These are phyloP conservation scores for Drosophila repletoides DNA, from an alignment of 1,140 invertebrate genomes.

Conservation along the genomic window DNA sequence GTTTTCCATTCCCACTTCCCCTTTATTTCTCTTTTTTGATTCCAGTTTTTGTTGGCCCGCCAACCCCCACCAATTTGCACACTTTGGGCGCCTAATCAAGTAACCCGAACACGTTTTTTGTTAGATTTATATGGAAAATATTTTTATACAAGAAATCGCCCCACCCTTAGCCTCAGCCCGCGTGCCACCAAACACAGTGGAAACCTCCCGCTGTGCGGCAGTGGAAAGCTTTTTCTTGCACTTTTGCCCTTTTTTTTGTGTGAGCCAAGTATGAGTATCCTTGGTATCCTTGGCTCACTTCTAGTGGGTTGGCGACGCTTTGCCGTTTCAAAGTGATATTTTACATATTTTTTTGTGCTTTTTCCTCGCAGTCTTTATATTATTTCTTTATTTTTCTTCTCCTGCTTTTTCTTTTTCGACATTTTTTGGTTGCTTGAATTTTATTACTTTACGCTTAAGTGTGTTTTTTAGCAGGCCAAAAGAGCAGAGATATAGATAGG, in stretches of 20 bases:
- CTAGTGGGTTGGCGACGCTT: constrained; percentile 11
- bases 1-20: not conserved
- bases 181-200: not conserved
- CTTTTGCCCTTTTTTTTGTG: constrained; percentile 37
- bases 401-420: constrained; percentile 50
- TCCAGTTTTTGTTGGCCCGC: too few species aligned
- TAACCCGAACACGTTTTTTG: constrained; percentile 79
- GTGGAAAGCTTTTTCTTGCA: constrained; percentile 53
- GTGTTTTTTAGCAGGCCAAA: constrained; percentile 42
- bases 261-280: constrained; percentile 52
- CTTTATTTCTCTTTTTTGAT: too few species aligned
- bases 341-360: constrained; percentile 71
- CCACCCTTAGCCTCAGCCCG: not conserved
- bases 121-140: constrained; percentile 81
- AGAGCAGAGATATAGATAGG: not conserved
- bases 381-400: constrained; percentile 20
- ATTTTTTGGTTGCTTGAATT: constrained; percentile 73
- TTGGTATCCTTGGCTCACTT: constrained; percentile 33
- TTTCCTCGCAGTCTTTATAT: constrained; percentile 11
- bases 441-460: constrained; percentile 79
- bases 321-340: constrained; percentile 70
- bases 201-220: constrained; percentile 28
- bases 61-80: constrained; percentile 36
- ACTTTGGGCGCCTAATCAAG: constrained; percentile 69
- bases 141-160: constrained; percentile 64